Conservation (phyloP, 2,888 invertebrate species). For the Drosophila vallismaia region DNA sequence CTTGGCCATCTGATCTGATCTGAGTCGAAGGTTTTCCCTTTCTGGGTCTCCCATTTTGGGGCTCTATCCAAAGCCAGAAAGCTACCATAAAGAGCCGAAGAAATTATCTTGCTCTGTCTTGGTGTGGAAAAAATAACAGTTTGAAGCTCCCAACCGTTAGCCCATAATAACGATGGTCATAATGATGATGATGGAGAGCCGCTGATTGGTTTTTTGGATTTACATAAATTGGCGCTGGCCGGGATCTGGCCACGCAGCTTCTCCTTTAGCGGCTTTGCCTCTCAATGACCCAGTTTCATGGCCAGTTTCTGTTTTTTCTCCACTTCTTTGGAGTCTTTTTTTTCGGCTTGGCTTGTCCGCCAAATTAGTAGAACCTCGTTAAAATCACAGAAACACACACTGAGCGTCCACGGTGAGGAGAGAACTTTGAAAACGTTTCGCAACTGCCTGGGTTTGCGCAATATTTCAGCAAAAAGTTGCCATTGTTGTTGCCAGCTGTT, state of each 20-base stretch:
- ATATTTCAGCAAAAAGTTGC: neutral
- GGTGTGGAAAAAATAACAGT: constrained; percentile 29
- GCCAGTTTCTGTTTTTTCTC: constrained; percentile 10
- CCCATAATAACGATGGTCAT: constrained; percentile 59
- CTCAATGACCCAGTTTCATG: constrained; percentile 60
- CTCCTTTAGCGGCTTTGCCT: constrained; percentile 44
- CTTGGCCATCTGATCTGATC: constrained; percentile 43
- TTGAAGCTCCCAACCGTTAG: constrained; percentile 61
- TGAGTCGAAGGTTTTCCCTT: constrained; percentile 51
- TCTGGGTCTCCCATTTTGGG: neutral
- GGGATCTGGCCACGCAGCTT: constrained; percentile 38
- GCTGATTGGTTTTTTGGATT: constrained; percentile 75
- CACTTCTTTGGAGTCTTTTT: neutral
- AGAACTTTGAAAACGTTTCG: constrained; percentile 47
- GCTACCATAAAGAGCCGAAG: neutral
- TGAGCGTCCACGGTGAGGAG: neutral
- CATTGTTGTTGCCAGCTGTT: constrained; percentile 16
- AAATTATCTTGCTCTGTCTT: constrained; percentile 8
- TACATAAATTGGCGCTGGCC: constrained; percentile 70
- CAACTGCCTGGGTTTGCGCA: constrained; percentile 54
- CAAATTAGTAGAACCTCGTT: constrained; percentile 72
- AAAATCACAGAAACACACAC: constrained; percentile 38
- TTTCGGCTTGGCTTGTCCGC: constrained; percentile 36
- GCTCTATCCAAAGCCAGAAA: neutral
- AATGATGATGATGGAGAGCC: constrained; percentile 43